Evolutionary conservation across 2,888 invertebrate species (phyloP), one percentile per base, ranked within the genome.

Genomic region (Epirrhoe alternata): DNA sequence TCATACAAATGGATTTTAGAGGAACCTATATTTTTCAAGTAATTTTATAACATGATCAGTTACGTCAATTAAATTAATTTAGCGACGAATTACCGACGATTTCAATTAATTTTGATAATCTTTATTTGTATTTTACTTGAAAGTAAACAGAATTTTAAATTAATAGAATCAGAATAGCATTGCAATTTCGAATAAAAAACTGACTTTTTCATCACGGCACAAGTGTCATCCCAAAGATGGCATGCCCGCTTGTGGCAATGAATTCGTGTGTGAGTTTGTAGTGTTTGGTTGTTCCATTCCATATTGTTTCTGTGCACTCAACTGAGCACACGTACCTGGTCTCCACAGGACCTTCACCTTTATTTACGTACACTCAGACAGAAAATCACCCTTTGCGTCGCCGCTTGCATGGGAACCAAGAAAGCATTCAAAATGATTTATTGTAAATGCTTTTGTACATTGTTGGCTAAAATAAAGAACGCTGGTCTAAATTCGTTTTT

Each of bases 361-460:
- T 93, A 92, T 92, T 93, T 93, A 93, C 92, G 91, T 89, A 67
- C 60, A 90, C 85, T 91, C 90, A 83, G 86, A 88, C 90, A 90
- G 91, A 92, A 67, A 92, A 92, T 92, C 92, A 92, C 92, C 92
- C 92, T 92, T 92, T 91, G 92, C 92, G 90, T 87, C 87, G 90
- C 87, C 90, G 87, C 87, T 86, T 86, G 89, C 85, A 89, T 88
- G 91, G 89, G 90, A 90, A 90, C 92, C 90, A 84, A 90, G 90
- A 91, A 90, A 88, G 89, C 92, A 88, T 91, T 92, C 90, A 90
- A 92, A 92, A 92, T 93, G 93, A 93, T 93, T 93, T 93, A 93
- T 92, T 92, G 93, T 92, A 92, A 93, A 93, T 92, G 92, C 92
- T 90, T 93, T 90, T 92, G 92, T 92, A 93, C 93, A 91, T 93